Evolutionary conservation across 1,140 invertebrate genomes (phyloP).

Genomic region (Hylaeus volcanicus): DNA sequence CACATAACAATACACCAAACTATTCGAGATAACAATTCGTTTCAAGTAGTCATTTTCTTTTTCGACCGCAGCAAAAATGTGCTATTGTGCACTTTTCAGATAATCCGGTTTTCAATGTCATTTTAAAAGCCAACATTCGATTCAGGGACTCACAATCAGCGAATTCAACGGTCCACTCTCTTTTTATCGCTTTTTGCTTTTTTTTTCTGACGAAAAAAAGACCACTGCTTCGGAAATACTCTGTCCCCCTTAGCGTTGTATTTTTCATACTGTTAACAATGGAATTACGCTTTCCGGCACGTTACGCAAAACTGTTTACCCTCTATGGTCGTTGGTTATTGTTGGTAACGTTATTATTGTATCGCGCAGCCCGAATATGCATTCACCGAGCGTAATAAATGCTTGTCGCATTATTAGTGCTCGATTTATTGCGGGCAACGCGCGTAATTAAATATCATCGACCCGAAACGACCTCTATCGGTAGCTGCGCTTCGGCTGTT

Average conservation of each 20-base stretch:
- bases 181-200: not conserved
- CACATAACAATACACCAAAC: too few relatives aligned
- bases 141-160: not conserved
- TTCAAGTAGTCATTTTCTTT: too few relatives aligned
- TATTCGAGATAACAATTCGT: too few relatives aligned
- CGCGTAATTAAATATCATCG: conserved; percentile 21
- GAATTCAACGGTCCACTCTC: not conserved
- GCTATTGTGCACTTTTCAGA: not conserved
- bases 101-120: not conserved
- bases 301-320: not conserved
- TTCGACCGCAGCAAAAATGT: too few relatives aligned
- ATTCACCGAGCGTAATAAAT: conserved; percentile 13
- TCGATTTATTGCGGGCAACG: conserved; percentile 22
- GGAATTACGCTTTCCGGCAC: not conserved
- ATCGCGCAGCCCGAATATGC: conserved; percentile 16
- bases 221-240: not conserved
- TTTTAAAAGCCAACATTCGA: not conserved
- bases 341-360: conserved; percentile 3
- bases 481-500: too few relatives aligned
- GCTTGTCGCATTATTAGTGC: conserved; percentile 13
- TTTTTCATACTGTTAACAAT: not conserved
- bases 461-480: not conserved
- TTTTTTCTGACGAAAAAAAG: not conserved
- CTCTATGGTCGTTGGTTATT: conserved; percentile 8
- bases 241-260: not conserved